Conservation (phyloP, 2,888 invertebrate species). For the Nomada fucata region DNA sequence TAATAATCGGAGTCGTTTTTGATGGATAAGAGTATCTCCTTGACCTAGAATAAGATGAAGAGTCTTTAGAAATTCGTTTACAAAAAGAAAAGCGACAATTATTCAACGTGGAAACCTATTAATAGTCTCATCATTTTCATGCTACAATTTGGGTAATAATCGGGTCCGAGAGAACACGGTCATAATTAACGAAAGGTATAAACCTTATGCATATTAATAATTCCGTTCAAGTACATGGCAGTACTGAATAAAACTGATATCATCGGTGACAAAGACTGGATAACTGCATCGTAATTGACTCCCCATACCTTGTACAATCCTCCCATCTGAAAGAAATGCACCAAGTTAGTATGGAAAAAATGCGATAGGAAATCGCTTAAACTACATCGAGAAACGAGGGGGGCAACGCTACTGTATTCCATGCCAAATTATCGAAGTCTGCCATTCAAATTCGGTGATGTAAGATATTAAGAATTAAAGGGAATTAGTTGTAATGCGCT, state of each 20-base stretch:
- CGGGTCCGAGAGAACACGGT: too few relatives aligned
- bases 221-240: background rate
- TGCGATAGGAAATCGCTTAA: background rate
- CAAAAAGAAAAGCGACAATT: background rate
- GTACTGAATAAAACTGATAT: background rate
- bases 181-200: too few relatives aligned
- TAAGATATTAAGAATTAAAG: background rate
- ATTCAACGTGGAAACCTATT: too few relatives aligned
- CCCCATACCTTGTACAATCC: conserved; percentile 12
- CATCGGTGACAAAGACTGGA: conserved; percentile 1
- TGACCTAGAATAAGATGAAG: background rate
- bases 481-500: too few relatives aligned
- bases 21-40: background rate
- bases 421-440: conserved; percentile 28
- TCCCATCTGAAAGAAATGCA: conserved; percentile 2
- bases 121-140: too few relatives aligned
- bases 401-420: background rate
- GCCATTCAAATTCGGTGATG: background rate
- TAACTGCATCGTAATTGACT: background rate
- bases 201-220: conserved; percentile 2
- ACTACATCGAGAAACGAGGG: background rate
- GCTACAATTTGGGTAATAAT: too few relatives aligned
- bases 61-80: background rate
- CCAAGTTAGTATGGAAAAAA: too few relatives aligned
- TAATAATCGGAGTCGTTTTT: background rate